phyloP scores from a whole-genome alignment of 2,797 vertebrate species.

The Oreortyx pictus region DNA sequence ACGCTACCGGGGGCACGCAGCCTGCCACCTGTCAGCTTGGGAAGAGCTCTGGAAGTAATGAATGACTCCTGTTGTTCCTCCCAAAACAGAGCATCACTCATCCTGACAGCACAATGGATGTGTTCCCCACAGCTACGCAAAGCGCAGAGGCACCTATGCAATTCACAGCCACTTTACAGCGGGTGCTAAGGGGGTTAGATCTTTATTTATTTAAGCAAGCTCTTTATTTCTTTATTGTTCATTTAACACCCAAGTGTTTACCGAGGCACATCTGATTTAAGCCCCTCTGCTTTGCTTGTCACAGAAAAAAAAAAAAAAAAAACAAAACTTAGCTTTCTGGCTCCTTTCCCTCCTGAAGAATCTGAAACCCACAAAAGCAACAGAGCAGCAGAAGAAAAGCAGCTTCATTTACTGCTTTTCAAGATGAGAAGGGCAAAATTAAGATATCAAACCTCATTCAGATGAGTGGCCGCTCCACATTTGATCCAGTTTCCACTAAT shows the following conservation, averaged over 20 bases:
- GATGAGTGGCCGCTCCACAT: neutral
- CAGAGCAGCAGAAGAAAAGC: neutral
- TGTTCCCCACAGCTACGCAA: conserved; percentile 14
- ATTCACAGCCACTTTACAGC: conserved; percentile 30
- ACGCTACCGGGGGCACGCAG: fast-evolving
- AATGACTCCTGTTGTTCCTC: conserved; percentile 52
- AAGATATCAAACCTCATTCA: neutral
- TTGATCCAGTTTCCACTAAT: neutral
- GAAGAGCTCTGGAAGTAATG: conserved; percentile 52
- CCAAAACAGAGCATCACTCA: conserved; percentile 64
- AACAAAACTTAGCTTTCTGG: neutral
- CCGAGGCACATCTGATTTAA: neutral
- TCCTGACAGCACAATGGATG: conserved; percentile 49
- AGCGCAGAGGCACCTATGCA: neutral
- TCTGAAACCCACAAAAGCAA: neutral
- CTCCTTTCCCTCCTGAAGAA: neutral
- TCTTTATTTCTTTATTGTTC: conserved; percentile 27
- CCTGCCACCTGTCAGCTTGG: conserved; percentile 20
- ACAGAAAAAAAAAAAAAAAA: neutral
- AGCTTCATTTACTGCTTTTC: neutral
- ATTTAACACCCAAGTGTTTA: conserved; percentile 22
- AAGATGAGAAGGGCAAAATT: conserved; percentile 9
- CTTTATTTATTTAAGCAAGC: conserved; percentile 35
- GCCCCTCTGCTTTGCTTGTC: neutral
- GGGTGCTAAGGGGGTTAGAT: neutral